Base-by-base conservation (phyloP, 2,888 invertebrate genomes). In the Phyllotreta cruciferae region DNA sequence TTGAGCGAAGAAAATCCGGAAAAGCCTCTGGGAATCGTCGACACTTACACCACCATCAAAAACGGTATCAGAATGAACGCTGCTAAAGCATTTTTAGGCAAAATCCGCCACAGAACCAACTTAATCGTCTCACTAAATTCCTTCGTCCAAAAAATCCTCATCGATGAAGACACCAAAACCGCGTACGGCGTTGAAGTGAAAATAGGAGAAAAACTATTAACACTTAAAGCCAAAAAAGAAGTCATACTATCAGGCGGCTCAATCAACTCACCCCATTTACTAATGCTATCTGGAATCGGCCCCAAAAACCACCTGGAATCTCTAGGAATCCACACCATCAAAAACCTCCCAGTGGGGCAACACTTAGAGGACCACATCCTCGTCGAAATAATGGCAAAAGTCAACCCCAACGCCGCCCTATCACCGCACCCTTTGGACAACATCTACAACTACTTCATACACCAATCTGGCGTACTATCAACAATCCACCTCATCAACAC, bases 71-170 rank as follows among this genome's bases (percentile, higher is more conserved):
- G 82, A 39, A 76, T 80, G 9, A 84, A 82, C 67, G 78, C 91
- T 0, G 90, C 91, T 5, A 93, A 91, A 81, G 92, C 88, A 0
- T 94, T 89, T 75, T 78, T 94, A 3, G 56, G 83, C 82, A 71
- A 81, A 78, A 49, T 80, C 0, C 81, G 83, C 38, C 77, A 85
- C 9, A 77, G 87, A 3, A 73, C 78, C 5, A 90, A 90, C 77
- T 75, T 90, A 0, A 83, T 84, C 63, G 82, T 90, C 0, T 82
- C 87, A 10, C 85, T 85, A 65, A 81, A 85, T 44, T 82, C 88
- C 0, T 80, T 82, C 41, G 89, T 84, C 0, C 84, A 83, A 2
- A 84, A 83, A 70, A 76, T 90, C 0, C 75, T 85, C 3, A 80
- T 89, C 34, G 81, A 86, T 58, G 74, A 72, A 0, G 68, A 74